phyloP scores from a whole-genome alignment of 2,113 vertebrate species.

The Symphodus melops region DNA sequence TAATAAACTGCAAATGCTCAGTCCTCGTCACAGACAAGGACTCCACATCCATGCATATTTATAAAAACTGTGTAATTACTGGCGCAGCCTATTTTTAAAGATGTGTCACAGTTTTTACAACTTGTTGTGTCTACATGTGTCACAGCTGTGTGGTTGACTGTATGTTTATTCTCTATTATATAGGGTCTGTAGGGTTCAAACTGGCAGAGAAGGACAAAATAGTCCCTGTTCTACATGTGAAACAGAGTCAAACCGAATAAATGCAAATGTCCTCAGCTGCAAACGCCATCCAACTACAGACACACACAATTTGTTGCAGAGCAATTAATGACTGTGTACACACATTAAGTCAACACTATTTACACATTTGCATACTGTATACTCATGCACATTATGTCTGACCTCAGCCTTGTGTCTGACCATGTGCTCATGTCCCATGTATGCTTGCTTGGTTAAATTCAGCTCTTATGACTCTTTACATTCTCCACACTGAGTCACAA shows the following conservation, averaged over 20 bases:
- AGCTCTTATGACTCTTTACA: slow-evolving; percentile 19
- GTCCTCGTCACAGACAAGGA: neutral
- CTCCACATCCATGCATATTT: neutral
- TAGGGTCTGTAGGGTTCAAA: slow-evolving; percentile 27
- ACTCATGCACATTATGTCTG: slow-evolving; percentile 8
- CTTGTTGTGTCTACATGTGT: neutral
- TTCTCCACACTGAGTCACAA: slow-evolving; percentile 26
- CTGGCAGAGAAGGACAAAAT: slow-evolving; percentile 8
- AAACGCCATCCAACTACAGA: slow-evolving; percentile 31
- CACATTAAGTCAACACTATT: slow-evolving; percentile 18
- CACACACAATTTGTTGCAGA: neutral
- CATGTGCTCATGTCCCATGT: slow-evolving; percentile 55
- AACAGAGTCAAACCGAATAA: slow-evolving; percentile 39
- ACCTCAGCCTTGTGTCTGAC: slow-evolving; percentile 22
- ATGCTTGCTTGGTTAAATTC: slow-evolving; percentile 19
- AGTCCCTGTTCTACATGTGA: slow-evolving; percentile 26
- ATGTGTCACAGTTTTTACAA: neutral
- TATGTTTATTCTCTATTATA: slow-evolving; percentile 3
- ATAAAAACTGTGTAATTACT: neutral
- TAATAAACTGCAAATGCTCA: neutral
- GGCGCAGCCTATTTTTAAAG: neutral
- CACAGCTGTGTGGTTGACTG: slow-evolving; percentile 40
- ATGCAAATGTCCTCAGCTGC: slow-evolving; percentile 49
- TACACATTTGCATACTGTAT: slow-evolving; percentile 9
- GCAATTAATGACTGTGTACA: neutral